Evolutionary conservation across 2,888 invertebrate species (phyloP), one percentile per base, ranked within the genome.

Genomic region (Orthosia gothica): DNA sequence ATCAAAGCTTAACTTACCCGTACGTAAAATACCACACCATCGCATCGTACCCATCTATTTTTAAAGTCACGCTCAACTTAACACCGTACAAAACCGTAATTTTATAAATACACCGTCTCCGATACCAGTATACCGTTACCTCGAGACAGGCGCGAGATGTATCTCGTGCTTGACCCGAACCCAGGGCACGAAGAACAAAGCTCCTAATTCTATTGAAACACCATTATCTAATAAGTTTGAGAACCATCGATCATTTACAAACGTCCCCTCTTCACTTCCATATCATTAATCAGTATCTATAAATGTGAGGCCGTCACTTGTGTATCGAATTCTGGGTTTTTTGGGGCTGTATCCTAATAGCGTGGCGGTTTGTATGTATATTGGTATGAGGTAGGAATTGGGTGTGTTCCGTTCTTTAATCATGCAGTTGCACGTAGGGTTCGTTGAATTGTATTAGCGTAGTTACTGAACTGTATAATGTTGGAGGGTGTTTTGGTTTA

Each of bases 271-370:
- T 91, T 79, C 92, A 94, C 93, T 93, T 93, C 92, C 91, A 93
- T 87, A 89, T 95, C 96, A 96, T 96, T 96, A 96, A 96, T 96
- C 96, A 96, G 94, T 91, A 95, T 96, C 95, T 96, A 95, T 93
- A 95, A 95, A 95, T 94, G 94, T 94, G 92, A 87, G 90, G 89
- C 92, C 92, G 94, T 94, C 94, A 95, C 92, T 94, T 93, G 94
- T 94, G 94, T 92, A 92, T 93, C 94, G 92, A 94, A 93, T 94
- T 93, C 90, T 73, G 71, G 70, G 75, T 89, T 89, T 89, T 87
- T 87, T 87, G 82, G 76, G 83, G 74, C 57, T 69, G 54, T 70
- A 76, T 79, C 74, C 73, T 61, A 74, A 62, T 79, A 74, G 70
- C 52, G 49, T 74, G 71, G 55, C 69, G 71, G 74, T 70, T 49